Conservation (phyloP, 1,140 invertebrate species). For the Drosophila nebulosa region DNA sequence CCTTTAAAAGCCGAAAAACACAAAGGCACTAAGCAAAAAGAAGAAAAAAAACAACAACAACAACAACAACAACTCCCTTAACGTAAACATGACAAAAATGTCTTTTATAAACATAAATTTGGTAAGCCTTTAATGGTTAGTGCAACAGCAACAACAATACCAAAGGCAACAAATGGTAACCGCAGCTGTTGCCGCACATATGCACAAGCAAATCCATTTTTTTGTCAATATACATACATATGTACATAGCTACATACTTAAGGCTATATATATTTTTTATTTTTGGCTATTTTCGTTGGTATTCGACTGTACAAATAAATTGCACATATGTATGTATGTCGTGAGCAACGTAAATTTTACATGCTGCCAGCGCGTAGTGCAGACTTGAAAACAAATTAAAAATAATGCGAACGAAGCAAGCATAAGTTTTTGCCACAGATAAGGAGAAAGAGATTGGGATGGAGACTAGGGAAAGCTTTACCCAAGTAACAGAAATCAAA, state of each 20-base stretch:
- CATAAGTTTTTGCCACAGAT: conserved; percentile 62
- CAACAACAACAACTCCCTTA: conserved; percentile 2
- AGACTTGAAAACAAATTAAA: conserved; percentile 65
- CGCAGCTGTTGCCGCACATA: conserved; percentile 55
- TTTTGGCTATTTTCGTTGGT: conserved; percentile 15
- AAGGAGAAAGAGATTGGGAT: neutral
- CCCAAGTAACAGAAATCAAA: conserved; percentile 19
- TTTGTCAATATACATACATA: neutral
- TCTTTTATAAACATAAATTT: conserved; percentile 74
- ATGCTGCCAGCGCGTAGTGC: conserved; percentile 66
- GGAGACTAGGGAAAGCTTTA: conserved; percentile 28
- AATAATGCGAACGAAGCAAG: conserved; percentile 66
- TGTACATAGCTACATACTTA: too few relatives aligned
- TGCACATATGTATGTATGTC: conserved; percentile 78
- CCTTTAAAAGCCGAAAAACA: conserved; percentile 22
- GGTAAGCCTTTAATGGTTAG: conserved; percentile 70
- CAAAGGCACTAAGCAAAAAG: too few relatives aligned
- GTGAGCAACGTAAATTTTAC: conserved; percentile 75
- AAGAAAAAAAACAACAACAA: too few relatives aligned
- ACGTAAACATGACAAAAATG: conserved; percentile 26
- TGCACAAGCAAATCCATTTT: neutral
- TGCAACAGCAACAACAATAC: conserved; percentile 41
- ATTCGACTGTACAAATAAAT: conserved; percentile 73
- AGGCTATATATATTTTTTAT: conserved; percentile 50
- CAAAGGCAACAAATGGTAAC: conserved; percentile 57